Percentiles rank a stretch among this genome's conserved stretches.
These are phyloP conservation scores for Mormyrops attenuatus DNA, from an alignment of 2,797 vertebrate species.

Conservation along the genomic window DNA sequence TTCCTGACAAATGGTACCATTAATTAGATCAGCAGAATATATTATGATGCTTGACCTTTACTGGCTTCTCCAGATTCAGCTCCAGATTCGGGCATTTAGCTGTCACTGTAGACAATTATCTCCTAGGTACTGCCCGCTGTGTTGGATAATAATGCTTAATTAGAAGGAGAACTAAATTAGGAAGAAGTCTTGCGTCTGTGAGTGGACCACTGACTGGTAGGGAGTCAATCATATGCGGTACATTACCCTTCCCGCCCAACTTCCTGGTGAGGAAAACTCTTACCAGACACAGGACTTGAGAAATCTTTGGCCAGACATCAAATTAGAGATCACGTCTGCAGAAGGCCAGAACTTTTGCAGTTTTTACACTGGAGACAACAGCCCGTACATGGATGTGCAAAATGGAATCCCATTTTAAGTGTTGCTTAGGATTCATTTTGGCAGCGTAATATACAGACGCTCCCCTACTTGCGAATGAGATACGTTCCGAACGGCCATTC, in stretches of 20 bases:
- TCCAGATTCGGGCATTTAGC: constrained; percentile 67
- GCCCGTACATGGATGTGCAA: not conserved
- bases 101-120: constrained; percentile 67
- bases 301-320: constrained; percentile 49
- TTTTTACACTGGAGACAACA: constrained; percentile 20
- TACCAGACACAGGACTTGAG: constrained; percentile 21
- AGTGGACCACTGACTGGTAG: constrained; percentile 35
- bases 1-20: constrained; percentile 48
- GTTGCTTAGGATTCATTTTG: not conserved
- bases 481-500: too few species aligned
- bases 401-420: not conserved
- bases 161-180: constrained; percentile 52
- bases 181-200: constrained; percentile 1
- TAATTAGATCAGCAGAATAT: constrained; percentile 59
- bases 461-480: too few species aligned
- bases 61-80: constrained; percentile 56
- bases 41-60: constrained; percentile 65
- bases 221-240: constrained; percentile 61
- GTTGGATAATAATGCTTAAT: constrained; percentile 70
- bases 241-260: constrained; percentile 47
- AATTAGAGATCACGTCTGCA: constrained; percentile 52
- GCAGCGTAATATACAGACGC: not conserved
- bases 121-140: constrained; percentile 66
- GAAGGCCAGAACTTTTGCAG: constrained; percentile 44
- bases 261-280: constrained; percentile 46